phyloP scores from a whole-genome alignment of 2,113 vertebrate species.

The Romanogobio albipinnatus region DNA sequence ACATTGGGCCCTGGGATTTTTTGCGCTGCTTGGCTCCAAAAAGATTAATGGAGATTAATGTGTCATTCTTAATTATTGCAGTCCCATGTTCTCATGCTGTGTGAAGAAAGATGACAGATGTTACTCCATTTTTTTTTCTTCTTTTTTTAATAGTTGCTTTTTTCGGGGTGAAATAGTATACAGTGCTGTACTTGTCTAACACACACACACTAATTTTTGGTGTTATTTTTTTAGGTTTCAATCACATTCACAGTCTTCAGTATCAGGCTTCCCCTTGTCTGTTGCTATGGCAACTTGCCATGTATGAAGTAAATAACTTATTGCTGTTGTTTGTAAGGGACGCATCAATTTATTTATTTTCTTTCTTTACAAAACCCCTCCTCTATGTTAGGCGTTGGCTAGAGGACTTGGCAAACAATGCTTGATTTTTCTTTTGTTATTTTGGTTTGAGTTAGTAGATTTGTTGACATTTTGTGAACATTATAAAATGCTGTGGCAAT shows the following conservation, averaged over 20 bases:
- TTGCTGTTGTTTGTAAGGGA: conserved; percentile 39
- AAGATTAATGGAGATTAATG: conserved; percentile 47
- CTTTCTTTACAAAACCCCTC: background rate
- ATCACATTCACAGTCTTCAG: conserved; percentile 46
- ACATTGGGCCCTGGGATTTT: conserved; percentile 27
- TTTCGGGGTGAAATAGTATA: conserved; percentile 59
- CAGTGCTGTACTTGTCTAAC: background rate
- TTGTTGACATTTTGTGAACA: background rate
- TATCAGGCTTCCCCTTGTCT: conserved; percentile 40
- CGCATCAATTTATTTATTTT: conserved; percentile 44
- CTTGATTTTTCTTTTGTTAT: conserved; percentile 30
- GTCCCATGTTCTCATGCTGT: background rate
- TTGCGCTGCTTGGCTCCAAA: conserved; percentile 35
- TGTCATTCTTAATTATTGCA: conserved; percentile 34
- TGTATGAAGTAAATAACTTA: conserved; percentile 52
- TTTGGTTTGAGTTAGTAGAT: conserved; percentile 1
- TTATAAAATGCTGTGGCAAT: background rate
- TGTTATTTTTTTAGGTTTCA: conserved; percentile 23
- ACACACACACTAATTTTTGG: conserved; percentile 36
- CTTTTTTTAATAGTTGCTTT: conserved; percentile 23
- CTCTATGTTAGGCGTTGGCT: conserved; percentile 30
- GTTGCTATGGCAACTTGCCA: conserved; percentile 54
- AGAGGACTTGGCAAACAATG: conserved; percentile 27
- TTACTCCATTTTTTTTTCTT: conserved; percentile 18
- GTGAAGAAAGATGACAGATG: background rate